Percentiles rank a stretch among this genome's conserved stretches.
Evolutionary conservation across 2,113 vertebrate genomes (phyloP).

Genomic region (Tupaia tana): DNA sequence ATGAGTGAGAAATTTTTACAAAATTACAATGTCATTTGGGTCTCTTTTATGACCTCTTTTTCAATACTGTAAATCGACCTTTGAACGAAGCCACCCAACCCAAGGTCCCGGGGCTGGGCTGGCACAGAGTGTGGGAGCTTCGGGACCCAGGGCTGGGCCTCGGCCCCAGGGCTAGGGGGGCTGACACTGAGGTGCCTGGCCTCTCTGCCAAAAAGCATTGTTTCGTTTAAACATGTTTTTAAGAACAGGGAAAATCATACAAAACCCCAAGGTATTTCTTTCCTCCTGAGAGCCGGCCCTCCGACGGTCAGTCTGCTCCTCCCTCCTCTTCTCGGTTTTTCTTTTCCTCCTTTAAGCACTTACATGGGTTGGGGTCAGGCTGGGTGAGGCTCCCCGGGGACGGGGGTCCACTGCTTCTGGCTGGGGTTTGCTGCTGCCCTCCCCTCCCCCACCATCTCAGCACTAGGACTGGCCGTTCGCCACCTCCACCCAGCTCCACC

Average conservation of each 20-base stretch:
- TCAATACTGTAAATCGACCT: conserved; percentile 89
- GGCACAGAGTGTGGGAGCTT: conserved; percentile 18
- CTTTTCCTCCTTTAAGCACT: conserved; percentile 87
- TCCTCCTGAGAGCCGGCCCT: conserved; percentile 46
- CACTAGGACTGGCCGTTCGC: conserved; percentile 76
- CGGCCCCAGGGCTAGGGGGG: conserved; percentile 52
- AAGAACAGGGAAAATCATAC: conserved; percentile 76
- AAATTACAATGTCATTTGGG: conserved; percentile 88
- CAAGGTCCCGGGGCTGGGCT: conserved; percentile 51
- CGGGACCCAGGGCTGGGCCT: conserved; percentile 73
- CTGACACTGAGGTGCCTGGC: conserved; percentile 64
- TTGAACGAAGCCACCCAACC: conserved; percentile 75
- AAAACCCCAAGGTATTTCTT: conserved; percentile 61
- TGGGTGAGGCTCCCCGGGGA: conserved; percentile 80
- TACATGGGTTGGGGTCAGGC: conserved; percentile 85
- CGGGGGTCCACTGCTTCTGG: conserved; percentile 81
- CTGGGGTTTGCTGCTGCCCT: conserved; percentile 76
- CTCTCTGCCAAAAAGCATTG: conserved; percentile 71
- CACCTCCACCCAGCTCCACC: neutral
- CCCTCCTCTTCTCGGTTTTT: neutral
- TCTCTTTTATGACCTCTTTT: conserved; percentile 90
- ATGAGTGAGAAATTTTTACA: conserved; percentile 87
- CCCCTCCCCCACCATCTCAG: conserved; percentile 39
- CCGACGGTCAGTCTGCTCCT: conserved; percentile 31
- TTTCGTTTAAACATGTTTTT: conserved; percentile 73